Evolutionary conservation across 2,113 vertebrate genomes (phyloP).

Genomic region (Ciconia boyciana): DNA sequence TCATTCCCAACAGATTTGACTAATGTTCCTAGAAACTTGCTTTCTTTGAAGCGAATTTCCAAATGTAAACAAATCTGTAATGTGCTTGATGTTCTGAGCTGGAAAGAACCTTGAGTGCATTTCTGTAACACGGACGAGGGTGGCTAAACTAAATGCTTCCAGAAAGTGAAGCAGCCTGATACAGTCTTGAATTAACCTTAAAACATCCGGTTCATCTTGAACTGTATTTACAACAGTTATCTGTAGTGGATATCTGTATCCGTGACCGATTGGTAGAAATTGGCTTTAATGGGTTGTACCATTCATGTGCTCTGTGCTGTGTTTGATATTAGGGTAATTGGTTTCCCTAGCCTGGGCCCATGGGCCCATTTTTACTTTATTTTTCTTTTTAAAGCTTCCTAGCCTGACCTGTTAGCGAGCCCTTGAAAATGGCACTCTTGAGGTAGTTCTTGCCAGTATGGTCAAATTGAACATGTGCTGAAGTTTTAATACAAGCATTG

Average conservation of each 20-base stretch:
- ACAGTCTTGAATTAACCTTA: neutral
- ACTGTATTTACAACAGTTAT: neutral
- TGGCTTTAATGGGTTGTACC: neutral
- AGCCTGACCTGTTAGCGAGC: neutral
- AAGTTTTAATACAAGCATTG: neutral
- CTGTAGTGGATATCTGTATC: neutral
- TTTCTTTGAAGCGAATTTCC: slow-evolving; percentile 32
- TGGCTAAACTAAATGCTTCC: neutral
- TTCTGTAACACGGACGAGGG: neutral
- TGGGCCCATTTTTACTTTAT: neutral
- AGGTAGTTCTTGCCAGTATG: neutral
- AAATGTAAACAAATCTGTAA: slow-evolving; percentile 15
- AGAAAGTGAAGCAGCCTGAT: neutral
- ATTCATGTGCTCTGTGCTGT: neutral
- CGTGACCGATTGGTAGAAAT: neutral
- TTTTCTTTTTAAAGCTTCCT: neutral
- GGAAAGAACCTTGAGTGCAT: neutral
- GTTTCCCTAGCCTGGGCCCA: neutral
- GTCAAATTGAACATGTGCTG: neutral
- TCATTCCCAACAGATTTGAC: neutral
- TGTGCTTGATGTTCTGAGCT: neutral
- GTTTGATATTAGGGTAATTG: neutral
- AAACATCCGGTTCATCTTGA: neutral
- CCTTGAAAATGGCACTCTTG: neutral
- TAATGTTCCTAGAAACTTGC: slow-evolving; percentile 47